A percentile compares a stretch with the other conserved stretches of the same genome.
phyloP scores from a whole-genome alignment of 2,113 vertebrate genomes.

The Tretioscincus oriximinensis region DNA sequence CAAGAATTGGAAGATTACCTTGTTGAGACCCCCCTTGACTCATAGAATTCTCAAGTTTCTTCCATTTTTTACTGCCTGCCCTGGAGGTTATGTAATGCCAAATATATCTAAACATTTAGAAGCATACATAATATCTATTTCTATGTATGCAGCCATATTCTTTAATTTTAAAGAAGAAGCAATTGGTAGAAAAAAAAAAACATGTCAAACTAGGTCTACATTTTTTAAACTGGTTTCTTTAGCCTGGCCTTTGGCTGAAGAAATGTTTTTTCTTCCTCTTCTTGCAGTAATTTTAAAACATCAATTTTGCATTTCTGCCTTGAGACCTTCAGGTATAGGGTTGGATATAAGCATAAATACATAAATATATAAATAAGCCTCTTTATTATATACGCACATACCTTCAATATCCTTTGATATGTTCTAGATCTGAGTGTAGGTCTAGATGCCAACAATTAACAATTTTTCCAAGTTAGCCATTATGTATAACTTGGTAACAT shows the following conservation, averaged over 20 bases:
- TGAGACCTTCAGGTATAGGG: not conserved
- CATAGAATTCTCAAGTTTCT: not conserved
- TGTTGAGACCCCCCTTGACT: not conserved
- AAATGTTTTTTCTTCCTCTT: no score
- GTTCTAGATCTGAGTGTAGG: no score
- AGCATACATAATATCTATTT: not conserved
- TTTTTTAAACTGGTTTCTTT: no score
- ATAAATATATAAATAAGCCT: no score
- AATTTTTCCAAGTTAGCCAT: no score
- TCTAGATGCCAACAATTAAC: no score
- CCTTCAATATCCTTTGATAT: not conserved
- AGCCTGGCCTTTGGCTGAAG: no score
- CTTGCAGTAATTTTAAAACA: no score
- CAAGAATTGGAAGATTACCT: not conserved
- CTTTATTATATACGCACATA: no score
- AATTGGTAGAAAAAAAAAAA: not conserved
- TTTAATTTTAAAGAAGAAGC: not conserved
- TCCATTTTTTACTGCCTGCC: not conserved
- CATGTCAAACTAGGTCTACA: not conserved
- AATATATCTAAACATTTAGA: not conserved
- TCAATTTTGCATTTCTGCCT: not conserved
- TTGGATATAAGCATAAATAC: no score
- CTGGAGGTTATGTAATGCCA: not conserved
- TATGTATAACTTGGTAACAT: no score
- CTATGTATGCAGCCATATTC: not conserved